A percentile compares a stretch with the other conserved stretches of the same genome.
Conservation (phyloP, 2,888 invertebrate species). For the Habrosyne pyritoides region DNA sequence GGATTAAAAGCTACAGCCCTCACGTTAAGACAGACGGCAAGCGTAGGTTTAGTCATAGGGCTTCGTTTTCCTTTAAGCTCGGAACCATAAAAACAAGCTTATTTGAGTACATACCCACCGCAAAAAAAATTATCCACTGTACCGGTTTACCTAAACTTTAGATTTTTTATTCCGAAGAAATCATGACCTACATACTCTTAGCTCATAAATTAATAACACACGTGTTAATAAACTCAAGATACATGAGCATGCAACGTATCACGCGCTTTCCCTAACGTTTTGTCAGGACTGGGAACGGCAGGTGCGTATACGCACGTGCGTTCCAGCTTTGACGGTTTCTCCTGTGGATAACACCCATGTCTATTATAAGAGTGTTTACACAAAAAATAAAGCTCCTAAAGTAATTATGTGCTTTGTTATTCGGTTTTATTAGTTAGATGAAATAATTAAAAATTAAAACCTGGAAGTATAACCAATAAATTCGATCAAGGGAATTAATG, state of each 20-base stretch:
- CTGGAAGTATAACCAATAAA: not conserved
- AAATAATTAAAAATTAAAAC: too few species aligned
- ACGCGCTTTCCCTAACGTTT: constrained; percentile 14
- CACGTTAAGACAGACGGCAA: too few species aligned
- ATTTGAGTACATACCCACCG: too few species aligned
- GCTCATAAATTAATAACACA: not conserved
- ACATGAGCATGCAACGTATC: not conserved
- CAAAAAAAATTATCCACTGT: too few species aligned
- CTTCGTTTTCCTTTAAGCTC: too few species aligned
- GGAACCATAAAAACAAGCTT: too few species aligned
- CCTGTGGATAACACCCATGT: constrained; percentile 49
- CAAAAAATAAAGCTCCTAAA: not conserved
- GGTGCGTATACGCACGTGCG: constrained; percentile 77
- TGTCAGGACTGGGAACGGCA: constrained; percentile 50
- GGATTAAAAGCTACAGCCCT: too few species aligned
- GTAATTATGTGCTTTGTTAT: not conserved
- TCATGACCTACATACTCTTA: too few species aligned
- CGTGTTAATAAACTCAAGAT: not conserved
- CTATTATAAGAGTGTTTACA: constrained; percentile 25
- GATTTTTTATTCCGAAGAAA: too few species aligned
- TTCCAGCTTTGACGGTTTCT: constrained; percentile 55
- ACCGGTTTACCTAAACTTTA: too few species aligned
- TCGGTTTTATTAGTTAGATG: too few species aligned
- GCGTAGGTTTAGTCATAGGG: too few species aligned
- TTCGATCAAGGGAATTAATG: not conserved